Percentiles rank a stretch among this genome's conserved stretches.
Evolutionary conservation across 2,113 vertebrate species (phyloP).

Genomic region (Pleuronectes platessa): DNA sequence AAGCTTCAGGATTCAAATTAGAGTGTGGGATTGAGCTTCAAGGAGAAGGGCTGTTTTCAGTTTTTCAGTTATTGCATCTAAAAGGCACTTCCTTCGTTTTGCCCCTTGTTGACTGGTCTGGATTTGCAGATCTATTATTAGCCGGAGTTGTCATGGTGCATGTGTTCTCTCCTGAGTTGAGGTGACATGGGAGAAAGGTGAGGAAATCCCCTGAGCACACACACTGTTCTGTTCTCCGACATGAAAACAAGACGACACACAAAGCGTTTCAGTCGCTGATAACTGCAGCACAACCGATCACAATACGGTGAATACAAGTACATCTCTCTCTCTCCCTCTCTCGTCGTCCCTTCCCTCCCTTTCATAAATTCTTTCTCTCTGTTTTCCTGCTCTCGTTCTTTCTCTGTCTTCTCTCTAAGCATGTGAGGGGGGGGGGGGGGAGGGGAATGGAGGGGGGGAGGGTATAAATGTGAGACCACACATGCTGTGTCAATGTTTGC

Average conservation of each 20-base stretch:
- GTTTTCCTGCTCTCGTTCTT: conserved; percentile 27
- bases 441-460: not conserved
- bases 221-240: not conserved
- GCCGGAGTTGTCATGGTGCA: conserved; percentile 42
- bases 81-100: not conserved
- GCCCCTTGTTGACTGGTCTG: conserved; percentile 5
- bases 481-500: conserved; percentile 81
- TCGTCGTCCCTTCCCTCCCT: conserved; percentile 23
- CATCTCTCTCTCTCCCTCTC: conserved; percentile 16
- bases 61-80: conserved; percentile 32
- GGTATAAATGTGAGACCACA: conserved; percentile 78
- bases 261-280: not conserved
- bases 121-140: conserved; percentile 39
- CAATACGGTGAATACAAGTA: conserved; percentile 22
- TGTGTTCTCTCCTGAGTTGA: conserved; percentile 28
- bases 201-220: conserved; percentile 3
- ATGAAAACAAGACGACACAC: conserved; percentile 12
- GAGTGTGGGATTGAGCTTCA: conserved; percentile 59
- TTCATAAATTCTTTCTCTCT: conserved; percentile 13
- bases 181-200: conserved; percentile 39
- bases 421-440: conserved; percentile 2
- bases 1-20: conserved; percentile 69
- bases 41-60: conserved; percentile 46
- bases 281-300: conserved; percentile 19
- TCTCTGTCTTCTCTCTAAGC: conserved; percentile 35